phyloP scores from a whole-genome alignment of 2,797 vertebrate genomes.

The Ciconia nigra region DNA sequence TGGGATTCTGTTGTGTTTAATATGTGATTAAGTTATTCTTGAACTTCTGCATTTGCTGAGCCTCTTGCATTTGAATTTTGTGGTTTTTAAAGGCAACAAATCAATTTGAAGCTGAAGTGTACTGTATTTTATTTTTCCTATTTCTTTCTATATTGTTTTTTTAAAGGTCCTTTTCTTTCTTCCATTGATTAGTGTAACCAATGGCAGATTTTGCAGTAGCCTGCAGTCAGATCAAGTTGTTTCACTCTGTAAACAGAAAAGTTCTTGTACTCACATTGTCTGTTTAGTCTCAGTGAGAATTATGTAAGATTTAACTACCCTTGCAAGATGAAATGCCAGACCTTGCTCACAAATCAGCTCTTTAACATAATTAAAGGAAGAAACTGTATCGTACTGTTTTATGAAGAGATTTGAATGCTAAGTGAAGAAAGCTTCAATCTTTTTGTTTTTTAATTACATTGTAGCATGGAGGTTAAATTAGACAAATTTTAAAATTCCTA shows the following conservation, averaged over 20 bases:
- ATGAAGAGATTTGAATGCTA: not conserved
- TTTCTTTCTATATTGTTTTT: not conserved
- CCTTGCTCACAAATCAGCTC: not conserved
- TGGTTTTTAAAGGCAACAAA: not conserved
- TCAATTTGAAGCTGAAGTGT: not conserved
- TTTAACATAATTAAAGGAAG: not conserved
- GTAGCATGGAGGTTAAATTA: not conserved
- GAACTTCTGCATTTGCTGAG: not conserved
- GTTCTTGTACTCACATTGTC: not conserved
- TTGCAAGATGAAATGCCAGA: constrained; percentile 4
- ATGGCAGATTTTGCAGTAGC: not conserved
- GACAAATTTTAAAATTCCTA: not conserved
- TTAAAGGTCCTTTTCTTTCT: not conserved
- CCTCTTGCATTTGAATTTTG: not conserved
- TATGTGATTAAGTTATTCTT: not conserved
- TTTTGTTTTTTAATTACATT: not conserved
- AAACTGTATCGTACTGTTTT: not conserved
- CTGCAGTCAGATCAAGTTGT: not conserved
- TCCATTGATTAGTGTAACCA: not conserved
- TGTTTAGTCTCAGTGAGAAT: not conserved
- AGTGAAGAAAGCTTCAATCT: not conserved
- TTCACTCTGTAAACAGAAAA: not conserved
- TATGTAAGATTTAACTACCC: not conserved
- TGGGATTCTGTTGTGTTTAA: not conserved
- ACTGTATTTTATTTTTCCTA: not conserved